These are phyloP conservation scores for Coregonus clupeaformis DNA, from an alignment of 2,113 vertebrate species.

Conservation along the genomic window DNA sequence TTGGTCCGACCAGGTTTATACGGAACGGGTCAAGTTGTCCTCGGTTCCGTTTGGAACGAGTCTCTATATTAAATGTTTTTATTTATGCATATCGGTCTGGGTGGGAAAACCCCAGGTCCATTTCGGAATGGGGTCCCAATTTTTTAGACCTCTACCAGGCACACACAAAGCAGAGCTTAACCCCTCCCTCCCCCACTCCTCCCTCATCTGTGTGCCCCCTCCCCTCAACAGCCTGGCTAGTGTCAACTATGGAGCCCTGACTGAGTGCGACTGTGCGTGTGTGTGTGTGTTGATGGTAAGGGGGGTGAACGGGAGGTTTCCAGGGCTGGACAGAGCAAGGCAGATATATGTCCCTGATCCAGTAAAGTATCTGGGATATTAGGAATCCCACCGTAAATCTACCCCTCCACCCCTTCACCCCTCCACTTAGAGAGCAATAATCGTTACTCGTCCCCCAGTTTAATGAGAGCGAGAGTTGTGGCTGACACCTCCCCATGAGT, in stretches of 20 bases:
- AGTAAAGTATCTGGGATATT: constrained; percentile 39
- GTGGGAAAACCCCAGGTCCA: too few relatives aligned
- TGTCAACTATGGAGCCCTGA: not conserved
- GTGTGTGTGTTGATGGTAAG: not conserved
- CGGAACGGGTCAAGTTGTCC: too few relatives aligned
- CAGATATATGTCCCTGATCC: constrained; percentile 41
- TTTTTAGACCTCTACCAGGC: too few relatives aligned
- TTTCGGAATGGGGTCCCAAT: too few relatives aligned
- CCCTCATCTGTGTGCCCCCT: not conserved
- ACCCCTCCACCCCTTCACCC: constrained; percentile 8
- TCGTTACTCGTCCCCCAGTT: constrained; percentile 28
- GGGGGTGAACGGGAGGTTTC: constrained; percentile 15
- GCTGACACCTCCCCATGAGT: constrained; percentile 42
- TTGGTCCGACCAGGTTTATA: too few relatives aligned
- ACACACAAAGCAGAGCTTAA: too few relatives aligned
- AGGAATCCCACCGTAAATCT: constrained; percentile 52
- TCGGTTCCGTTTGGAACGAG: too few relatives aligned
- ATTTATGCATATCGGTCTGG: too few relatives aligned
- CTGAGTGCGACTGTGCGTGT: constrained; percentile 24
- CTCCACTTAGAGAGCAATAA: constrained; percentile 1
- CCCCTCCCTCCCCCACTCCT: not conserved
- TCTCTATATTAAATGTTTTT: too few relatives aligned
- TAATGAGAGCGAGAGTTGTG: constrained; percentile 36
- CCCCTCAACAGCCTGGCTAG: constrained; percentile 28
- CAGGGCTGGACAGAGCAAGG: constrained; percentile 9